Evolutionary conservation across 2,888 invertebrate species (phyloP), one percentile per base, ranked within the genome.

Genomic region (Drosophila fulvimacula): DNA sequence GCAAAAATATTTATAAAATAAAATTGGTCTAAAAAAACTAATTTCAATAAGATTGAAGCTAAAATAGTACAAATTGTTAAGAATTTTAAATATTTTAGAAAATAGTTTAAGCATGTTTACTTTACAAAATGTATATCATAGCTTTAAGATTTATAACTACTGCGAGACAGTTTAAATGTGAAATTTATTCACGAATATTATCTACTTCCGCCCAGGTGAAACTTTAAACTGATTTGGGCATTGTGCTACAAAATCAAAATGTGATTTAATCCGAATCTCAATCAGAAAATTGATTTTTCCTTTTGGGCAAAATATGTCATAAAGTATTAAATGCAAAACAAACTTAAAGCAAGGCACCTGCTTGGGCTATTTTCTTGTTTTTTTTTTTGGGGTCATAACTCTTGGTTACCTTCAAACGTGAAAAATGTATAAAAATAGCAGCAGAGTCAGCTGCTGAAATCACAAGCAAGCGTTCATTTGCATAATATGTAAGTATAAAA

Each of bases 391-490:
- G 19, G 13, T 15, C 55, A 52, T 39, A 53, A 67, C 24, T 61
- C 61, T 39, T 32, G 55, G 52, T 66, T 73, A 72, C 34, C 46
- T 53, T 73, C 56, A 56, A 65, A 36, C 24, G 61, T 60, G 24
- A 51, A 66, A 73, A 60, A 65, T 69, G 24, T 52, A 38, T 44
- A 57, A 41, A 69, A 60, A 79, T 59, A 63, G 36, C 53, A 27
- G 32, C 24, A 15, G 19, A 42, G 42, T 42, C 55, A 55, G 56
- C 48, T 60, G 69, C 17, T 17, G 52, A 78, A 89, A 87, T 89
- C 85, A 78, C 69, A 85, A 78, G 67, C 72, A 84, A 72, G 71
- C 85, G 78, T 78, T 89, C 77, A 88, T 85, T 85, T 85, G 76
- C 85, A 85, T 89, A 85, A 82, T 78, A 71, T 75, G 77, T 81